Base-by-base conservation (phyloP, 2,797 vertebrate species). In the Typhlichthys subterraneus region DNA sequence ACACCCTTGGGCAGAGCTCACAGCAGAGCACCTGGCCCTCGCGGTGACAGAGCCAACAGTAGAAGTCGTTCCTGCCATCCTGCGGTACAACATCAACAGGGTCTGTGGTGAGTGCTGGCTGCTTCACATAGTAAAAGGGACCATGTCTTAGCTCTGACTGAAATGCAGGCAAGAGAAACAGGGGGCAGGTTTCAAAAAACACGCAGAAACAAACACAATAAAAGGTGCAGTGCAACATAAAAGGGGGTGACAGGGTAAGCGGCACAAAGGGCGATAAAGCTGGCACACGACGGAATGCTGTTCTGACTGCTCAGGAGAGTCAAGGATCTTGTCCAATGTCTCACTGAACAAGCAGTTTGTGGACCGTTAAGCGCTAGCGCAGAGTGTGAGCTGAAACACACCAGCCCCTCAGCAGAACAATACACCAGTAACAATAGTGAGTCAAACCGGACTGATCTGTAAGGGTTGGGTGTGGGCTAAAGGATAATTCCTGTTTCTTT, bases 11-110 rank as follows among this genome's bases (percentile, higher is more conserved):
- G 87, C 98, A 99, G 94, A 99, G 97, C 93, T 99, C 98, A 93
- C 97, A 96, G 96, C 98, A 99, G 94, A 99, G 97, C 94, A 99
- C 98, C 94, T 95, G 98, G 88, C 98, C 93, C 91, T 94, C 93
- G 66, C 92, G 97, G 92, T 99, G 97, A 94, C 98, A 99, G 95
- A 99, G 87, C 98, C 98, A 99, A 94, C 98, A 99, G 94, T 94
- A 99, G 95, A 99, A 99, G 93, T 99, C 98, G 82, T 99, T 99
- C 90, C 97, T 97, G 93, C 98, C 96, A 88, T 99, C 98, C 96
- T 99, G 97, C 82, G 97, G 97, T 96, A 97, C 95, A 96, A 98
- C 97, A 97, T 99, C 97, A 96, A 98, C 96, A 97, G 98, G 97
- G 93, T 99, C 97, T 97, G 92, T 90, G 84, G 92, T 92, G 91